A percentile compares a stretch with the other conserved stretches of the same genome.
These are phyloP conservation scores for Heliconius hortense DNA, from an alignment of 2,888 invertebrate species.

Conservation along the genomic window DNA sequence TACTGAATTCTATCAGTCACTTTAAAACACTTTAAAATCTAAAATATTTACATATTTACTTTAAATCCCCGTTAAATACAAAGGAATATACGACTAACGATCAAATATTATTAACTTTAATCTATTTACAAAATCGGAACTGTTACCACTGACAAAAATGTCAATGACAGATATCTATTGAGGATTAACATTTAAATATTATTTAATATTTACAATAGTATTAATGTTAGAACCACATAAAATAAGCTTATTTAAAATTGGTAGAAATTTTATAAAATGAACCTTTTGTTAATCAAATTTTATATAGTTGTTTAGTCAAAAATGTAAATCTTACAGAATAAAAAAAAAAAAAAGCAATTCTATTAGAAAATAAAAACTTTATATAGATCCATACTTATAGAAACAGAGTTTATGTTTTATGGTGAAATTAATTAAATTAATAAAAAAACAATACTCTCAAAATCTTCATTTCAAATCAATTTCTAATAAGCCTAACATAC, in stretches of 20 bases:
- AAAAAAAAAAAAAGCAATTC: no score
- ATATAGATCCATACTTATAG: no score
- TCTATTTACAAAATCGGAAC: not conserved
- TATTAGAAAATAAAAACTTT: no score
- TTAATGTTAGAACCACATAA: not conserved
- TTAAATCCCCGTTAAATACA: not conserved
- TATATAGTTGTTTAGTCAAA: no score
- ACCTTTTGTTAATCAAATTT: no score
- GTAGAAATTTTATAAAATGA: not conserved
- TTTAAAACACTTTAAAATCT: not conserved
- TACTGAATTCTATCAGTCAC: slow-evolving; percentile 16
- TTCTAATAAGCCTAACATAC: not conserved
- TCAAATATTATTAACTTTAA: not conserved
- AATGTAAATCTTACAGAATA: no score
- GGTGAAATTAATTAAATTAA: no score
- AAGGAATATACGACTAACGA: not conserved
- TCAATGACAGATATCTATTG: not conserved
- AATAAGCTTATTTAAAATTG: not conserved
- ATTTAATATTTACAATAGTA: not conserved
- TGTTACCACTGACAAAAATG: not conserved
- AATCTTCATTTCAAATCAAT: not conserved
- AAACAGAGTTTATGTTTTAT: no score
- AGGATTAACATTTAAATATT: not conserved
- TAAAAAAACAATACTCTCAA: no score
- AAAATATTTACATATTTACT: slow-evolving; percentile 7